phyloP scores from a whole-genome alignment of 2,113 vertebrate species.

The Chunga burmeisteri region DNA sequence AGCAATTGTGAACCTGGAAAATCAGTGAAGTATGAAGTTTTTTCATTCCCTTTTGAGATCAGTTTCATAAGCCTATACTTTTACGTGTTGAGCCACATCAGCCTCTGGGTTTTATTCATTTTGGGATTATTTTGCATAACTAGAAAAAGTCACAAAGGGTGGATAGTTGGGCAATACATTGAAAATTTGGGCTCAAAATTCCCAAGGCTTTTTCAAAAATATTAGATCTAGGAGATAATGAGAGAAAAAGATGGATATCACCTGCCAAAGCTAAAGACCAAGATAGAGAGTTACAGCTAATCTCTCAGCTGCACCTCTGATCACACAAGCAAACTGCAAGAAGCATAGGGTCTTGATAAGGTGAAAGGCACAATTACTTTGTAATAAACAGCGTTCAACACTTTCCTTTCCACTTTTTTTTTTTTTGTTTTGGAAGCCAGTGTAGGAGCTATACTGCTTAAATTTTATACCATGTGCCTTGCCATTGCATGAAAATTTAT shows the following conservation, averaged over 20 bases:
- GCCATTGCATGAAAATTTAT: slow-evolving; percentile 28
- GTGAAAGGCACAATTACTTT: neutral
- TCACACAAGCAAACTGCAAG: neutral
- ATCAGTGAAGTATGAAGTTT: neutral
- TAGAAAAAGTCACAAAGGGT: neutral
- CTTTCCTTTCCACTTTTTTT: neutral
- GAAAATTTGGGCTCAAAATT: neutral
- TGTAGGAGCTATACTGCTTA: slow-evolving; percentile 21
- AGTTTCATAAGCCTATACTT: neutral
- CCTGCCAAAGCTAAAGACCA: neutral
- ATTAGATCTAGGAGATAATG: neutral
- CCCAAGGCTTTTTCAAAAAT: neutral
- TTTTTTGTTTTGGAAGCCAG: neutral
- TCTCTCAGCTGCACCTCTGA: neutral
- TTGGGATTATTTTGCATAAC: neutral
- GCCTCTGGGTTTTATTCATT: neutral
- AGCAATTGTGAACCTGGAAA: neutral
- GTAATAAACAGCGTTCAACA: neutral
- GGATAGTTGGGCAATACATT: neutral
- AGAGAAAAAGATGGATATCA: neutral
- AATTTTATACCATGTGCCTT: neutral
- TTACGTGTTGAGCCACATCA: neutral
- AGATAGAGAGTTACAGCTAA: neutral
- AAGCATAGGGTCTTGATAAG: neutral
- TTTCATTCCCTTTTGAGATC: neutral